phyloP scores from a whole-genome alignment of 2,113 vertebrate genomes.

The Aspiorhynchus laticeps region DNA sequence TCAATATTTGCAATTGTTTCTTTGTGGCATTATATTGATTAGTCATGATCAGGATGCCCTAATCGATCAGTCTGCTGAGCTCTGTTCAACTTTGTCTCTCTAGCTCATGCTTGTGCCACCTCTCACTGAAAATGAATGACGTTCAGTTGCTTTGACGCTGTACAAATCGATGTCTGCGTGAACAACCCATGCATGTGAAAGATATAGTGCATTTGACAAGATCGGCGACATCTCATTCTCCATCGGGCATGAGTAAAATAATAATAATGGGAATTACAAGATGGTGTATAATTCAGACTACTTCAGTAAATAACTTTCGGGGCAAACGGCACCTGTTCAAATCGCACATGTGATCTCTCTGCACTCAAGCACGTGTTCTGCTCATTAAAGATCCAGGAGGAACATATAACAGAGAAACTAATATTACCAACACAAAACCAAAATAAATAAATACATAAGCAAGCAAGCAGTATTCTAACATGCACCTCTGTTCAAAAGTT shows the following conservation, averaged over 20 bases:
- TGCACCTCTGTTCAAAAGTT: no score
- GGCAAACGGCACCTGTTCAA: neutral
- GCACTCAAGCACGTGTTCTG: neutral
- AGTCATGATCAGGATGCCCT: neutral
- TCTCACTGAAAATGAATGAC: slow-evolving; percentile 10
- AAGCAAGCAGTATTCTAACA: no score
- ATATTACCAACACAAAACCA: neutral
- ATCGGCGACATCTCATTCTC: neutral
- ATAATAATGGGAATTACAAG: neutral
- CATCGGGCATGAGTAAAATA: neutral
- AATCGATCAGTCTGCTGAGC: neutral
- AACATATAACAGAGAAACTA: neutral
- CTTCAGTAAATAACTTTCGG: neutral
- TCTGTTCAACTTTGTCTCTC: neutral
- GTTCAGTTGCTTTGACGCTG: neutral
- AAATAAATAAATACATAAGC: no score
- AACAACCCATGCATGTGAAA: neutral
- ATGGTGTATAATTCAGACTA: neutral
- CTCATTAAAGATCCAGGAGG: neutral
- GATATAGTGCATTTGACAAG: neutral
- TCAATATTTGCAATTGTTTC: neutral
- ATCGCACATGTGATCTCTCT: neutral
- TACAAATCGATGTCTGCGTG: neutral
- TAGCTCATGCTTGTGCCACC: neutral
- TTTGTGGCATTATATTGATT: neutral